Evolutionary conservation across 2,797 vertebrate species (phyloP), one percentile per base, ranked within the genome.

Genomic region (Stomatorhinus walkeri): DNA sequence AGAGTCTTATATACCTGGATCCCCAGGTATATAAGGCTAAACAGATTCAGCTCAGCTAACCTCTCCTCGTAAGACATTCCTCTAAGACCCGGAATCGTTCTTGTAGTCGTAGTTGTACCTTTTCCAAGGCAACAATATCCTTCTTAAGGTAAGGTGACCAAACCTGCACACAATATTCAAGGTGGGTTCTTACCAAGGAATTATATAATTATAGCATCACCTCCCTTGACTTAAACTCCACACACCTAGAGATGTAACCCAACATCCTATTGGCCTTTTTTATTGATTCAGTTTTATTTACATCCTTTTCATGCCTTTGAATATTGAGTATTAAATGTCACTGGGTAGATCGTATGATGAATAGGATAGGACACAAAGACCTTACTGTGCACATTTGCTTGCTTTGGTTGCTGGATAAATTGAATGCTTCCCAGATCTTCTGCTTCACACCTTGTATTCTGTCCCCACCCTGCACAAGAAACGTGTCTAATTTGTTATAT

Each of bases 281-380:
- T 59, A 59, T 59, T 22, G 54, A 64, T 81, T 46, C 2, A 81
- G 40, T 46, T 81, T 81, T 43, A 43, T 79, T 79, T 43, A 79
- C 72, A n/a, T 79, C 36, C 72, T 79, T 16, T 81, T 81, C 19
- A 46, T 46, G 8, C 76, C 16, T 43, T 81, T 46, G 40, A 46
- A n/a, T 81, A n/a, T 46, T 81, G 76, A 46, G 76, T n/a, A 81
- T 46, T 81, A 81, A 46, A 46, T 81, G 19, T 81, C 76, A 81
- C 46, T 81, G 19, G 76, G 76, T 81, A 4, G 76, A 43, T 46
- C 19, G 4, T 43, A 46, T 81, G 36, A 76, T 14, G 14, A 16
- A 81, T 81, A 9, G 72, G 16, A 43, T 7, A 79, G 68, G 32
- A 76, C 14, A 12, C 36, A 32, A n/a, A 81, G 76, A 81, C 76